Percentiles rank a stretch among this genome's conserved stretches.
Evolutionary conservation across 2,797 vertebrate genomes (phyloP).

Genomic region (Sphaeramia orbicularis): DNA sequence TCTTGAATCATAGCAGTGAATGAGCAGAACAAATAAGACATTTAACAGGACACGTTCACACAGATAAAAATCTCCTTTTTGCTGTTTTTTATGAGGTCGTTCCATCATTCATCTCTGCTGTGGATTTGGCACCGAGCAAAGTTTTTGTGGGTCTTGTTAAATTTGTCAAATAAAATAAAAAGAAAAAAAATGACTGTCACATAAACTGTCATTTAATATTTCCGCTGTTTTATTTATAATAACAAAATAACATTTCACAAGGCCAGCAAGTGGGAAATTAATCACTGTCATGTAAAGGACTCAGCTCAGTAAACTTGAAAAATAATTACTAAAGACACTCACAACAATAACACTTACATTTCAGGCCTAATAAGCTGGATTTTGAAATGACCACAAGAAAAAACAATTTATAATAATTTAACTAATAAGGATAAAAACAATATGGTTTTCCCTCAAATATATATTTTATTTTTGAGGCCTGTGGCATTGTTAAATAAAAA

Average conservation of each 20-base stretch:
- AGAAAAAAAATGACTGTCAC: constrained; percentile 38
- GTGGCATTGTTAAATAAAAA: no score
- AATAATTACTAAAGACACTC: constrained; percentile 11
- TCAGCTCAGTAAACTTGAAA: constrained; percentile 12
- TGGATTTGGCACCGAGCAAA: constrained; percentile 39
- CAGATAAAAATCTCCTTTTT: constrained; percentile 50
- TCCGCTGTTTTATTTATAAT: constrained; percentile 42
- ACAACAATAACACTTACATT: constrained; percentile 5
- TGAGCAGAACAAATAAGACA: constrained; percentile 54
- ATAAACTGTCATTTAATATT: constrained; percentile 48
- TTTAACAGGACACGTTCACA: constrained; percentile 47
- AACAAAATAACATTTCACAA: constrained; percentile 40
- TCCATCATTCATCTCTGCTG: constrained; percentile 46
- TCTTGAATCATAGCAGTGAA: constrained; percentile 46
- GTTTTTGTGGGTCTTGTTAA: constrained; percentile 35
- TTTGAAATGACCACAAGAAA: constrained; percentile 25
- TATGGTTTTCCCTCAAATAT: neutral
- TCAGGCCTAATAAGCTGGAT: constrained; percentile 16
- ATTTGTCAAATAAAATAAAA: constrained; percentile 55
- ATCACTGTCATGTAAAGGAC: constrained; percentile 36
- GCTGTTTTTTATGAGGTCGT: constrained; percentile 44
- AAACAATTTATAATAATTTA: constrained; percentile 4
- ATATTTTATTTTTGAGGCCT: constrained; percentile 10
- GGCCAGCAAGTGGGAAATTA: constrained; percentile 21
- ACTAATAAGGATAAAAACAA: constrained; percentile 20